Evolutionary conservation across 1,140 invertebrate species (phyloP), one percentile per base, ranked within the genome.

Genomic region (Drosophila obscura): DNA sequence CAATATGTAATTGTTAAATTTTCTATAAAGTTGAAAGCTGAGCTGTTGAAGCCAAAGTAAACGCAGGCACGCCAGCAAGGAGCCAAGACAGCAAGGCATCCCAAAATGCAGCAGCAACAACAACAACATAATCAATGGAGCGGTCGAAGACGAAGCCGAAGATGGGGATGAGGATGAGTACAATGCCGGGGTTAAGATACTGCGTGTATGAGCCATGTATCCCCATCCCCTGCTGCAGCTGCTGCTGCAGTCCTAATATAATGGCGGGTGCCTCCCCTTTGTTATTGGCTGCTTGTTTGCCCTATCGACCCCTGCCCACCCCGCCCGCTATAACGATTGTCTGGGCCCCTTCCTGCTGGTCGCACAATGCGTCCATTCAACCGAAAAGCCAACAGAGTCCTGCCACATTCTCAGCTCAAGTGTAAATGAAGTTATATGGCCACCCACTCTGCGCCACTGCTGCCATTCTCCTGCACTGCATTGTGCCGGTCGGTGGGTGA

Each of bases 1-100:
- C 82, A 87, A 87, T 87, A 87, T 73, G 71, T 75, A 75, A 87
- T 87, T 87, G 82, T 82, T 87, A 73, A 88, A 82, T 88, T 82
- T 74, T 77, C 73, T 64, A 78, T 73, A 75, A 69, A 75, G 59
- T 15, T 55, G 65, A 58, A 45, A 43, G 68, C 67, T 26, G 31
- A 39, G 46, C 44, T 50, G 51, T 19, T 46, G 55, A 41, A 65
- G 61, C 68, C 65, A 57, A 45, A 58, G 52, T 48, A 41, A 75
- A 65, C 71, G 44, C 9, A 56, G 69, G 63, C 49, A 56, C 44
- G 73, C 44, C 72, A 62, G 52, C 61, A 22, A 48, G 28, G 61
- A 8, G 59, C 58, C 53, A 24, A 24, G 11, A 9, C n/a, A 15
- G 11, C 35, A 13, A 35, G 35, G 19, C 6, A 39, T n/a, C n/a